Base-by-base conservation (phyloP, 2,113 vertebrate genomes). In the Tychaedon coryphoeus region DNA sequence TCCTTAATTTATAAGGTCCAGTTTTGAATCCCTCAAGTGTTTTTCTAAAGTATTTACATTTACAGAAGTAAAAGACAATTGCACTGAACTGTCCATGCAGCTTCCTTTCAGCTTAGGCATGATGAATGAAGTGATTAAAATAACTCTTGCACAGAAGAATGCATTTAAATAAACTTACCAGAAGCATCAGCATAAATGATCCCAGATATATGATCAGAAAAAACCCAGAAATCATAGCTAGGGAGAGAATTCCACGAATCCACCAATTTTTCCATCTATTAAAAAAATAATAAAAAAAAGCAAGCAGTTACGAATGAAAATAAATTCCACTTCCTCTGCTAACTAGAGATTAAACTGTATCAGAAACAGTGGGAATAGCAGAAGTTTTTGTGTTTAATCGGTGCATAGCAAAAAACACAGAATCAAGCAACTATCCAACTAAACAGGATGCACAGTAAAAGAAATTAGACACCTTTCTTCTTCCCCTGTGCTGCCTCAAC, bases 241-340 rank as follows among this genome's bases (percentile, higher is more conserved):
- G 83, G 64, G 98, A 99, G 93, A 99, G 98, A 97, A 99, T 99
- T 40, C 99, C 99, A 96, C 99, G 99, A 96, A 99, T 99, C 99
- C 99, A 99, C 98, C 99, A 99, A 88, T 99, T 99, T 97, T 99
- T 99, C 99, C 99, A 99, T 96, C 99, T 99, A 96, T 64, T 60
- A 1, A 19, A 96, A 96, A 77, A 75, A 85, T 73, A 42, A 78
- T 5, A 57, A 67, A 10, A 82, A 60, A 85, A 64, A 28, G 20
- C 10, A 83, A 76, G 19, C 11, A 58, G 38, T 88, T 90, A 80
- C 4, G 66, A 58, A 57, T 17, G 4, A 72, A 91, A 85, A 70
- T 17, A 57, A 88, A 54, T 56, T 24, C 2, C 3, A 73, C 25
- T 66, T 88, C 38, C 50, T 90, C 45, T 72, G 40, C 45, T 88